Percentiles rank a stretch among this genome's conserved stretches.
phyloP scores from a whole-genome alignment of 2,797 vertebrate genomes.

The Rhynchotus rufescens region DNA sequence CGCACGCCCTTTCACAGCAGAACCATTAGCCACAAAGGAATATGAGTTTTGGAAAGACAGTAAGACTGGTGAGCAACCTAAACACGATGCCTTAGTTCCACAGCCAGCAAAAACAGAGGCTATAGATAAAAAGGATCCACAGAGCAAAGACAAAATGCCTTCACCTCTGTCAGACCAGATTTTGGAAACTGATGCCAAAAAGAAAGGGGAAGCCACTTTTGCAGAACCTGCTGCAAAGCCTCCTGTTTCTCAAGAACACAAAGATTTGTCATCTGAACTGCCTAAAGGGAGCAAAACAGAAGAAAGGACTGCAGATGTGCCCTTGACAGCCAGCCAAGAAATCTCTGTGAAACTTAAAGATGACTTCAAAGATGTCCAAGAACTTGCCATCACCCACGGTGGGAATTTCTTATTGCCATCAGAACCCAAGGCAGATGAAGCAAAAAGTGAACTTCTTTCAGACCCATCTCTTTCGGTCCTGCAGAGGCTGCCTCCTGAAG shows the following conservation, averaged over 20 bases:
- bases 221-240: constrained; percentile 51
- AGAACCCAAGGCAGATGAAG: constrained; percentile 54
- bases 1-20: constrained; percentile 78
- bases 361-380: constrained; percentile 61
- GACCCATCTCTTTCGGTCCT: constrained; percentile 39
- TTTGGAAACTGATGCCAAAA: constrained; percentile 36
- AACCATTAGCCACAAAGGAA: constrained; percentile 86
- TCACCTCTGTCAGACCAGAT: constrained; percentile 46
- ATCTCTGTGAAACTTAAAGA: constrained; percentile 69
- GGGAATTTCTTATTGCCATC: constrained; percentile 65
- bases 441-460: constrained; percentile 62
- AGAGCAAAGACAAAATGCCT: constrained; percentile 57
- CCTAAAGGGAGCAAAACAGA: constrained; percentile 61
- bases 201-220: constrained; percentile 49
- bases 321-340: constrained; percentile 58
- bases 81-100: constrained; percentile 86
- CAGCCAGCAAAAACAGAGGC: constrained; percentile 80
- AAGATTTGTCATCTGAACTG: constrained; percentile 71
- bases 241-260: constrained; percentile 61
- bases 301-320: constrained; percentile 66
- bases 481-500: constrained; percentile 58
- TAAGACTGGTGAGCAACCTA: constrained; percentile 83
- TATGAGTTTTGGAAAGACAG: constrained; percentile 81
- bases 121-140: constrained; percentile 64
- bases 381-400: constrained; percentile 61